phyloP scores from a whole-genome alignment of 2,797 vertebrate species.

The Argya squamiceps region DNA sequence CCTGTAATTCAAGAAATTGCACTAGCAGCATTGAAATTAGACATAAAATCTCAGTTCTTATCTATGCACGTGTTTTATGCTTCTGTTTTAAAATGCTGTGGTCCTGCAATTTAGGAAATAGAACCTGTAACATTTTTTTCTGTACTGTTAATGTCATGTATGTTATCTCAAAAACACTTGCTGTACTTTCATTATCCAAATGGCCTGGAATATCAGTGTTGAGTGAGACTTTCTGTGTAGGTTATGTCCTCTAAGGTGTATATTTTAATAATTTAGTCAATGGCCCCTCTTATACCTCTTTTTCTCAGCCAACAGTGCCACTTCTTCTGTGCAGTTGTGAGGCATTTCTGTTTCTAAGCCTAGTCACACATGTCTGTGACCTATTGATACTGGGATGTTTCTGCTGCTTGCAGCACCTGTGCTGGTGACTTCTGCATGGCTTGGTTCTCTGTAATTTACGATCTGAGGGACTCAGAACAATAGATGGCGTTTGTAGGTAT shows the following conservation, averaged over 20 bases:
- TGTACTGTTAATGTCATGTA: background rate
- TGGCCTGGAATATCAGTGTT: background rate
- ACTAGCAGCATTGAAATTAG: background rate
- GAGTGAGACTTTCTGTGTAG: background rate
- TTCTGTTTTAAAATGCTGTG: background rate
- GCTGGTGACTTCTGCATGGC: background rate
- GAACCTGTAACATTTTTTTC: background rate
- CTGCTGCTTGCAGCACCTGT: background rate
- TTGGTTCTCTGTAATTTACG: background rate
- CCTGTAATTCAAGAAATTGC: background rate
- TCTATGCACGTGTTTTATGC: background rate
- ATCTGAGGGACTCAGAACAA: background rate
- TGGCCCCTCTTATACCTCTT: background rate
- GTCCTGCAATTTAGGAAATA: background rate
- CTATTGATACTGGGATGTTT: rapidly evolving
- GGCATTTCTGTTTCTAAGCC: background rate
- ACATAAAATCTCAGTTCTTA: background rate
- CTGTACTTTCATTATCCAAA: background rate
- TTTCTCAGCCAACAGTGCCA: background rate
- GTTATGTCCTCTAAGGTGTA: background rate
- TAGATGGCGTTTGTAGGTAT: background rate
- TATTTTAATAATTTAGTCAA: constrained; percentile 2
- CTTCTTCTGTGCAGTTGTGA: background rate
- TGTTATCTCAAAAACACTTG: background rate
- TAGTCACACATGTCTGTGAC: background rate